A percentile compares a stretch with the other conserved stretches of the same genome.
These are phyloP conservation scores for Euborellia annulipes DNA, from an alignment of 1,140 invertebrate genomes.

Conservation along the genomic window DNA sequence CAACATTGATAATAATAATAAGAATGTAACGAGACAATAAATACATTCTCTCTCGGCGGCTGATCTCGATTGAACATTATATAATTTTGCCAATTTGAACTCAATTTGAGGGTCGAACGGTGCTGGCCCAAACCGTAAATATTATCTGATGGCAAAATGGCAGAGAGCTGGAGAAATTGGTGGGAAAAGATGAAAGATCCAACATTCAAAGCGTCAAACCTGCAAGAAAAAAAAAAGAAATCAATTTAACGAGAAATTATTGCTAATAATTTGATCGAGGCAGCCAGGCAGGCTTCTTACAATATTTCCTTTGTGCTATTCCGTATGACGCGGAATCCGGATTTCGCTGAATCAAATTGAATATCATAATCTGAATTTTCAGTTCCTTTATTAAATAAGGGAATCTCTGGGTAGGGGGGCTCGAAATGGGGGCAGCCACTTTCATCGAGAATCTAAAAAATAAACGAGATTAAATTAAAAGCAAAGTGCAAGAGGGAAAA, in stretches of 20 bases:
- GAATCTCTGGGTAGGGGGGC: conserved; percentile 40
- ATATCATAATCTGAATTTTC: conserved; percentile 29
- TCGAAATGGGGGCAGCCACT: conserved; percentile 39
- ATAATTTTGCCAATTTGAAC: conserved; percentile 45
- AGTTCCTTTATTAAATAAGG: conserved; percentile 25
- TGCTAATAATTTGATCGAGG: too few species aligned
- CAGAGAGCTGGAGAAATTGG: conserved; percentile 70
- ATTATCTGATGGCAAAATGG: conserved; percentile 48
- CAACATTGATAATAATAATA: not conserved
- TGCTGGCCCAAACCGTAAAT: conserved; percentile 76
- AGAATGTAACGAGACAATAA: not conserved
- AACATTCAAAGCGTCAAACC: conserved; percentile 53
- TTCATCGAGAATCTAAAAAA: conserved; percentile 44
- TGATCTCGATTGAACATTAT: conserved; percentile 52
- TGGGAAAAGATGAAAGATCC: conserved; percentile 63
- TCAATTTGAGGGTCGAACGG: conserved; percentile 37
- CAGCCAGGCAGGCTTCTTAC: conserved; percentile 1
- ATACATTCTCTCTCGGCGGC: conserved; percentile 44
- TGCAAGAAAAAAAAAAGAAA: conserved; percentile 21
- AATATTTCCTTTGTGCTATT: conserved; percentile 37
- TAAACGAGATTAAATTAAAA: conserved; percentile 4
- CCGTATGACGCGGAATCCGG: conserved; percentile 41
- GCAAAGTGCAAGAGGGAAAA: conserved; percentile 5
- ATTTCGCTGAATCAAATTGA: conserved; percentile 29
- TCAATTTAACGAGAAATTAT: conserved; percentile 8